phyloP scores from a whole-genome alignment of 2,888 invertebrate genomes.

The Diarsia mendica region DNA sequence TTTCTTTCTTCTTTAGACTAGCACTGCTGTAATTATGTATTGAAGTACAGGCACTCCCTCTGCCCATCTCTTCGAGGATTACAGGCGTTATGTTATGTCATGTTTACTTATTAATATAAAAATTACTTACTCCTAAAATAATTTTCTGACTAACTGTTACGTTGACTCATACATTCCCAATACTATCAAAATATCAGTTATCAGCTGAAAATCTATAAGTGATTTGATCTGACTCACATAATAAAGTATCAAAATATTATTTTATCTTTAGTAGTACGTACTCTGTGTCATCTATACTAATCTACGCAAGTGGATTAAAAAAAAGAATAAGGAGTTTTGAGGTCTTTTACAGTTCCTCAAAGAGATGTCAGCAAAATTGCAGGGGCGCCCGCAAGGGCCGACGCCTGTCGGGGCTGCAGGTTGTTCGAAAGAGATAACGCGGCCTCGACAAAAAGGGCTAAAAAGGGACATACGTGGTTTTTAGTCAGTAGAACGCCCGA shows the following conservation, averaged over 20 bases:
- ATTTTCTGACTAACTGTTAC: background rate
- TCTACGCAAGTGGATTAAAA: background rate
- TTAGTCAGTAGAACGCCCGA: no score
- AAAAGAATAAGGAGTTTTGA: no score
- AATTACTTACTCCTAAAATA: background rate
- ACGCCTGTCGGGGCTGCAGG: no score
- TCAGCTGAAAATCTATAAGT: slow-evolving; percentile 12
- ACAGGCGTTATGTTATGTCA: background rate
- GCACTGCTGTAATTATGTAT: no score
- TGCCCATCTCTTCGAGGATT: background rate
- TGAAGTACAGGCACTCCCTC: background rate
- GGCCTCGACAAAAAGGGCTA: no score
- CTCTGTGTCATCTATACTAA: background rate
- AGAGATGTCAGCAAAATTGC: no score
- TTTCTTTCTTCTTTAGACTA: no score
- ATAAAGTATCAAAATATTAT: background rate
- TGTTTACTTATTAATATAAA: background rate
- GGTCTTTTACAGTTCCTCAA: no score
- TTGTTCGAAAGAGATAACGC: no score
- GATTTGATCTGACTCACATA: slow-evolving; percentile 19
- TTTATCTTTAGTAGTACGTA: background rate
- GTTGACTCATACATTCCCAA: slow-evolving; percentile 10
- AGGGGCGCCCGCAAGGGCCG: no score
- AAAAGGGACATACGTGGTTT: no score
- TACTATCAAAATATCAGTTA: slow-evolving; percentile 27